These are phyloP conservation scores for Cyanistes caeruleus DNA, from an alignment of 2,113 vertebrate species.

Conservation along the genomic window DNA sequence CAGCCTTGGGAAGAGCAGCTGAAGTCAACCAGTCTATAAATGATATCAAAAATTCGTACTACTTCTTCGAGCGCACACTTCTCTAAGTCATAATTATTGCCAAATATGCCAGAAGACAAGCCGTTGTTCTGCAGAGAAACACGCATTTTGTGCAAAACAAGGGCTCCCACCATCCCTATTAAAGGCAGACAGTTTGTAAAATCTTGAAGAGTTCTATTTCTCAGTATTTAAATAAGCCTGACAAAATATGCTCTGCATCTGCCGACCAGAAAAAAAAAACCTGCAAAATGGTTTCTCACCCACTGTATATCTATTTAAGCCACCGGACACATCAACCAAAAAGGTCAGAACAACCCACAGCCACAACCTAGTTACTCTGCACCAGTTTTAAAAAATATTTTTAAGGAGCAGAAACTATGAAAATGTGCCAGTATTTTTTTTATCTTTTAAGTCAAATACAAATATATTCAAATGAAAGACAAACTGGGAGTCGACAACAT, in stretches of 20 bases:
- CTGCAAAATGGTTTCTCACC: conserved; percentile 23
- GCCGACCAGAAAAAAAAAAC: neutral
- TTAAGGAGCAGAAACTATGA: conserved; percentile 45
- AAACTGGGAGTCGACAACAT: conserved; percentile 11
- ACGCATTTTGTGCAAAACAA: neutral
- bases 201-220: conserved; percentile 4
- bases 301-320: neutral
- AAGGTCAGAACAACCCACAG: neutral
- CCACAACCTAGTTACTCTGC: neutral
- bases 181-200: neutral
- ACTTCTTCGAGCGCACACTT: neutral
- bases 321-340: neutral
- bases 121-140: neutral
- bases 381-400: neutral
- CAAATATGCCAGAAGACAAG: neutral
- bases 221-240: conserved; percentile 7
- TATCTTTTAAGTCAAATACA: conserved; percentile 35
- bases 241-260: conserved; percentile 34
- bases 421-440: conserved; percentile 1
- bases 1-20: neutral
- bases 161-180: neutral
- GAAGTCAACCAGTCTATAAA: neutral
- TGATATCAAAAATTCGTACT: neutral
- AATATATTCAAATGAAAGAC: conserved; percentile 32
- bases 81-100: conserved; percentile 27